Percentiles rank a stretch among this genome's conserved stretches.
These are phyloP conservation scores for Macropus fuliginosus DNA, from an alignment of 2,797 vertebrate species.

Conservation along the genomic window DNA sequence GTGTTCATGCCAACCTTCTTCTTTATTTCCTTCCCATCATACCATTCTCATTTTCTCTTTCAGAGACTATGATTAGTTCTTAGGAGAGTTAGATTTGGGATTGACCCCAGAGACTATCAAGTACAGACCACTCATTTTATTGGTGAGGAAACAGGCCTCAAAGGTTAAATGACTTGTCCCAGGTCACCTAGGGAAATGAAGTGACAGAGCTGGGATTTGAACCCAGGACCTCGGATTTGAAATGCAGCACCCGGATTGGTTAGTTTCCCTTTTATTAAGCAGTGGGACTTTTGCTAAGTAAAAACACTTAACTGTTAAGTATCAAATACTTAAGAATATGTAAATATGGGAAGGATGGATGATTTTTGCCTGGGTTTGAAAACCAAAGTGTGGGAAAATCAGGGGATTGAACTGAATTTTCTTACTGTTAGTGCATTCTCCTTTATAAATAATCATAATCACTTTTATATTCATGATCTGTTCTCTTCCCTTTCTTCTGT, in stretches of 20 bases:
- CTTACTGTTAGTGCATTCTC: background rate
- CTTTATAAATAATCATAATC: background rate
- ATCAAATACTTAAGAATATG: background rate
- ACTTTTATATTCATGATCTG: background rate
- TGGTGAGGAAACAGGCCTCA: background rate
- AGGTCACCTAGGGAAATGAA: accelerated
- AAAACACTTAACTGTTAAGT: background rate
- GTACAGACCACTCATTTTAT: background rate
- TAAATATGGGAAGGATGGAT: background rate
- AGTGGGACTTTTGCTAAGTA: background rate
- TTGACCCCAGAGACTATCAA: background rate
- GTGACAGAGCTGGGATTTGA: background rate
- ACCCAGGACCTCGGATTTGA: background rate
- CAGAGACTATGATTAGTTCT: background rate
- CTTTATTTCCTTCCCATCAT: background rate
- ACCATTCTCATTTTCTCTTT: no score
- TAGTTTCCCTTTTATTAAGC: background rate
- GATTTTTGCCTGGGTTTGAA: background rate
- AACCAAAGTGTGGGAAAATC: background rate
- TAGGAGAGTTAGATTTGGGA: background rate
- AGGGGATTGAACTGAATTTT: background rate
- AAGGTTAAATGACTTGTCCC: background rate
- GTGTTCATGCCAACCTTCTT: background rate
- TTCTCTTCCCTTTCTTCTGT: background rate
- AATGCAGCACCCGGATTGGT: background rate